phyloP scores from a whole-genome alignment of 2,797 vertebrate species.

The Valencia hispanica region DNA sequence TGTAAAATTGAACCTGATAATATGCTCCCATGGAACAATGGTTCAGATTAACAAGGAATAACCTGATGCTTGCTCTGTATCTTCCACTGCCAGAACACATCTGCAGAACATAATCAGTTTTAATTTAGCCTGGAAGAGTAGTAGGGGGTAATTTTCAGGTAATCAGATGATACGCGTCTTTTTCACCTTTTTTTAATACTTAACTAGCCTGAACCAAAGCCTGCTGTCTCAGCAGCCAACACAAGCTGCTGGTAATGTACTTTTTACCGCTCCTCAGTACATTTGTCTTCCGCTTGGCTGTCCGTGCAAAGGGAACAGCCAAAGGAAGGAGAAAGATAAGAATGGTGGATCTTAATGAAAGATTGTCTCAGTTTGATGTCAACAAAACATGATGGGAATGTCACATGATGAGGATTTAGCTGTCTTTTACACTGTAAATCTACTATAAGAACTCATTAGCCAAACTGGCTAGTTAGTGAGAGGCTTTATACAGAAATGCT shows the following conservation, averaged over 20 bases:
- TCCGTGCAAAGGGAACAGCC: constrained; percentile 40
- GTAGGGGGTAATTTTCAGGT: constrained; percentile 41
- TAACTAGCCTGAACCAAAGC: constrained; percentile 15
- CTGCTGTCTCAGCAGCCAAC: constrained; percentile 54
- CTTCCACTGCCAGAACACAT: constrained; percentile 10
- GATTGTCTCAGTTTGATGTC: constrained; percentile 32
- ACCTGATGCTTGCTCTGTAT: constrained; percentile 15
- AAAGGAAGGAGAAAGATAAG: constrained; percentile 53
- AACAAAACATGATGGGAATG: constrained; percentile 13
- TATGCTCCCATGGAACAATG: constrained; percentile 27
- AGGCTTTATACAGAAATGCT: not conserved
- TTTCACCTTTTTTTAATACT: not conserved
- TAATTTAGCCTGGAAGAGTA: constrained; percentile 24
- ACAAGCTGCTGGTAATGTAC: constrained; percentile 24
- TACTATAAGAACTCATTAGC: not conserved
- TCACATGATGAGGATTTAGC: constrained; percentile 23
- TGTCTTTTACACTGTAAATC: not conserved
- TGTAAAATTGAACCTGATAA: constrained; percentile 29
- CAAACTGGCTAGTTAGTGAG: not conserved
- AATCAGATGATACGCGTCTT: not conserved
- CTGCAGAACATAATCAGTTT: constrained; percentile 37
- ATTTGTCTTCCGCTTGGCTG: constrained; percentile 23
- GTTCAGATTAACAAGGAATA: constrained; percentile 31
- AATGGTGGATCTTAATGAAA: constrained; percentile 44
- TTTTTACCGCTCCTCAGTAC: not conserved